Evolutionary conservation across 2,113 vertebrate genomes (phyloP), one percentile per base, ranked within the genome.

Genomic region (Hiodon alosoides): DNA sequence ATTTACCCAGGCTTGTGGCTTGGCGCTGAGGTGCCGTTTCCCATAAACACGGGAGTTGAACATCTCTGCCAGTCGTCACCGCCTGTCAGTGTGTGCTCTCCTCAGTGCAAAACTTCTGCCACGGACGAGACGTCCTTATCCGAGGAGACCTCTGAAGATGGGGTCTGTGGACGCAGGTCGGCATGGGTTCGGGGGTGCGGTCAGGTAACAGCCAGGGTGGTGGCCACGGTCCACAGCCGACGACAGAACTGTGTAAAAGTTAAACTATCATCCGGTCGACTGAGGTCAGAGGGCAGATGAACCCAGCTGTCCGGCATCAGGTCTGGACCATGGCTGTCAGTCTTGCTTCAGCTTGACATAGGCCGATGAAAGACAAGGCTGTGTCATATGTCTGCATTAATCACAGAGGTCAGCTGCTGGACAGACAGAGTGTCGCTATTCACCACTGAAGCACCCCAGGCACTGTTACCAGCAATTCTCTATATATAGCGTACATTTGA

Each of bases 41-140:
- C 80, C 78, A 82, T 87, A 87, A 83, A 84, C 84, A 80, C 81
- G 78, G 80, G 80, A 78, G 74, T 72, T 74, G 62, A 77, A 62
- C 79, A 75, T 61, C 86, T 85, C 80, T 69, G 11, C 75, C 77
- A 73, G 78, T 81, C 78, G 88, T 88, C 87, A 85, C 3, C n/a
- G 51, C 50, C 58, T 59, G 48, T 16, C 16, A 16, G 7, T 53
- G 14, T 53, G 50, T 69, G 47, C 67, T 69, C 51, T 54, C 67
- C 13, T 53, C 14, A 69, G 4, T 13, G 13, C 6, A 53, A 53
- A 69, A 53, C 67, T 69, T 69, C 53, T 69, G 67, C 4, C 51
- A 69, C 1, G 50, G n/a, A 51, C 5, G 7, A 14, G 9, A 4
- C 8, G 9, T 14, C 14, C 14, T 11, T 11, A 59, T 59, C 14